Evolutionary conservation across 1,140 invertebrate species (phyloP).

Genomic region (Pygmarrhopalites habei): DNA sequence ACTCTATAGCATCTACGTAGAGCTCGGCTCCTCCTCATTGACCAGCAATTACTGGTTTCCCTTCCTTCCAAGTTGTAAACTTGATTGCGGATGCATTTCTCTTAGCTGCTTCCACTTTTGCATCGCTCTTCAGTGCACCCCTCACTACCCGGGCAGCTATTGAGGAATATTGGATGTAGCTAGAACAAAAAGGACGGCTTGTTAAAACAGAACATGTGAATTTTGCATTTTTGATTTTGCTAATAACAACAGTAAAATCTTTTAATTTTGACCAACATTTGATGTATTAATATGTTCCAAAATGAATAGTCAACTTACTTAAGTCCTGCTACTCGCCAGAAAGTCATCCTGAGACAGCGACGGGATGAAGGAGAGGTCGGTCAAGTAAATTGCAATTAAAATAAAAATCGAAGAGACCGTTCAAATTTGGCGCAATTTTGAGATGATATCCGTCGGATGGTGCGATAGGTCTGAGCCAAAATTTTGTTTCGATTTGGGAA

Average conservation of each 20-base stretch:
- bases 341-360: constrained; percentile 36
- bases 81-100: constrained; percentile 65
- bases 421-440: too few relatives aligned
- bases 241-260: not conserved
- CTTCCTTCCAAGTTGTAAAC: constrained; percentile 77
- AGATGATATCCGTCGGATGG: too few relatives aligned
- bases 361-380: too few relatives aligned
- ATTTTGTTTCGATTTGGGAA: too few relatives aligned
- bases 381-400: too few relatives aligned
- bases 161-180: constrained; percentile 88
- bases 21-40: too few relatives aligned
- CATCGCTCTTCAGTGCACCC: constrained; percentile 64
- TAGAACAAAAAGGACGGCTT: constrained; percentile 44
- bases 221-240: not conserved
- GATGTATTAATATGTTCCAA: not conserved
- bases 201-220: not conserved
- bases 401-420: too few relatives aligned
- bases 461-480: too few relatives aligned
- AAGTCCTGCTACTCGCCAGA: constrained; percentile 37
- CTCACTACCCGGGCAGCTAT: constrained; percentile 75
- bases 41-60: constrained; percentile 70
- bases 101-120: constrained; percentile 63
- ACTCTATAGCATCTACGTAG: too few relatives aligned
- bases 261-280: not conserved
- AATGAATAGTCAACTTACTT: constrained; percentile 28